Base-by-base conservation (phyloP, 2,888 invertebrate species). In the Thera obeliscata region DNA sequence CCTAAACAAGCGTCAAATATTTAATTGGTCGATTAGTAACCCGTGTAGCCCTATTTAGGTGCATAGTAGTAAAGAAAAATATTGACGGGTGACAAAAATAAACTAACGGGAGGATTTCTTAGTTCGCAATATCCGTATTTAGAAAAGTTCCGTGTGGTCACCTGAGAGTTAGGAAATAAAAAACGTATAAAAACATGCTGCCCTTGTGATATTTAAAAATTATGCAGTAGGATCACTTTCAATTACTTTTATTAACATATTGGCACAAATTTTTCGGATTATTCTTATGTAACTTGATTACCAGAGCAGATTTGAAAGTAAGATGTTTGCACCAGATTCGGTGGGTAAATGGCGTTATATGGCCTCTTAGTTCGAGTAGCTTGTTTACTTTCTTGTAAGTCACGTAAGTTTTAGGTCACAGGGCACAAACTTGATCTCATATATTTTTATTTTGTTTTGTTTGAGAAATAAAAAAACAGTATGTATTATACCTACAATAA, bases 251-350 rank as follows among this genome's bases (percentile, higher is more conserved):
- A 56, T 56, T 56, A 56, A 56, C 56, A 56, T 46, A 38, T 48
- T 33, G 49, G n/a, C 54, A 61, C 55, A 36, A 62, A 36, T 67
- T 61, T 64, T 61, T 65, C 58, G 60, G 12, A 62, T 70, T 46
- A 56, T n/a, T 48, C 54, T 74, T 71, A 75, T 70, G 69, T 73
- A 75, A 75, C 60, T 66, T 58, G 63, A 66, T 73, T 70, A 71
- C 72, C 67, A 67, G 70, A 75, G 54, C 59, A 56, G 54, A 58
- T 66, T 72, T 67, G 73, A 73, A 73, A 74, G 70, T 67, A 54
- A 60, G 48, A 50, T 61, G 6, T 38, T 61, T 46, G 58, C 12
- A 50, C 54, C 54, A 52, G 33, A 36, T 46, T 56, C 43, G 41
- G n/a, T 22, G 38, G 52, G 50, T 52, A 56, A 22, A 22, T 22